phyloP scores from a whole-genome alignment of 2,113 vertebrate species.

The Toxotes jaculatrix region DNA sequence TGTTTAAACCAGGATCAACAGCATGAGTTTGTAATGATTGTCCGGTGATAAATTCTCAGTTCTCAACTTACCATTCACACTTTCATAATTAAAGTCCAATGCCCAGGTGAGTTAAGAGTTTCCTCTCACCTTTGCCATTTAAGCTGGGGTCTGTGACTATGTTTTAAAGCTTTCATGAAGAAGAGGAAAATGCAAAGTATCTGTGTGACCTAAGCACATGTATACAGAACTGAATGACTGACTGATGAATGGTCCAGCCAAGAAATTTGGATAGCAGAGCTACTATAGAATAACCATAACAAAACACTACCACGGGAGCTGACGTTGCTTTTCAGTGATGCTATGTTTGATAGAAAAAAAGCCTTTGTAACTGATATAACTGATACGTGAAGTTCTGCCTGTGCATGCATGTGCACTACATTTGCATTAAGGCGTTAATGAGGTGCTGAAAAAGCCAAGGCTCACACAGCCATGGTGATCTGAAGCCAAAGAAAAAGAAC shows the following conservation, averaged over 20 bases:
- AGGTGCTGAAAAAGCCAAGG: slow-evolving; percentile 55
- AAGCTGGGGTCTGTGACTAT: too few species aligned
- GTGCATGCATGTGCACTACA: slow-evolving; percentile 21
- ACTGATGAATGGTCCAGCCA: neutral
- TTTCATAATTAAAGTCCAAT: too few species aligned
- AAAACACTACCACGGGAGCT: too few species aligned
- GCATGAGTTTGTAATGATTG: neutral
- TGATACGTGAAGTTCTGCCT: slow-evolving; percentile 6
- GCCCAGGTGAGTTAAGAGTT: too few species aligned
- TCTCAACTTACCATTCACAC: too few species aligned
- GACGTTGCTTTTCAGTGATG: neutral
- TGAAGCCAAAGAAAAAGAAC: slow-evolving; percentile 50
- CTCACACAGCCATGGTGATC: slow-evolving; percentile 32
- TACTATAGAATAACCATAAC: neutral
- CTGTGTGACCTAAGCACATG: neutral
- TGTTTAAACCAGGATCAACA: neutral
- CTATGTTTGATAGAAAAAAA: slow-evolving; percentile 1
- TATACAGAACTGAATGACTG: neutral
- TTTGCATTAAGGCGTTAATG: slow-evolving; percentile 55
- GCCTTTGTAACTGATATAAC: slow-evolving; percentile 6
- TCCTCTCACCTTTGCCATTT: too few species aligned
- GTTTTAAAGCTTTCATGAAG: too few species aligned
- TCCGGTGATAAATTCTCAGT: neutral
- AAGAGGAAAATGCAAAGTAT: too few species aligned
- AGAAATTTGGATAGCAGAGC: neutral